phyloP scores from a whole-genome alignment of 2,113 vertebrate genomes.

The Syngnathus scovelli region DNA sequence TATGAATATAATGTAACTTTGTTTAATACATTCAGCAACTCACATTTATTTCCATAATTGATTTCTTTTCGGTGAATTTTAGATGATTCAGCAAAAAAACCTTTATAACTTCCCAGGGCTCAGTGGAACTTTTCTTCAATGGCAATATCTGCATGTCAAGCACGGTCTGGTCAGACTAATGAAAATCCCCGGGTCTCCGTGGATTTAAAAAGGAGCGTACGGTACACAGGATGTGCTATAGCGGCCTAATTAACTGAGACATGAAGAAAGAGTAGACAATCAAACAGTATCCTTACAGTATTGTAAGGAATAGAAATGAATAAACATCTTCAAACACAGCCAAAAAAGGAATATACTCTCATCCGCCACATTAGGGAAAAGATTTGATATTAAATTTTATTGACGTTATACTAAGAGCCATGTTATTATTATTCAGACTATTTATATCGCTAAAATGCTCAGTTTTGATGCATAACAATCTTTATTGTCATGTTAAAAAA shows the following conservation, averaged over 20 bases:
- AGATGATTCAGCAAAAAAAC: background rate
- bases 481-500: background rate
- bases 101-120: background rate
- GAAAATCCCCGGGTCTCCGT: slow-evolving; percentile 43
- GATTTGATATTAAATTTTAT: background rate
- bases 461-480: too few relatives aligned
- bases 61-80: background rate
- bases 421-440: background rate
- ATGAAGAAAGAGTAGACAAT: slow-evolving; percentile 1
- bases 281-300: slow-evolving; percentile 8
- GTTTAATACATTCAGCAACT: background rate
- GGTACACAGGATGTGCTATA: slow-evolving; percentile 14
- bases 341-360: background rate
- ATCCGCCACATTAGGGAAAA: background rate
- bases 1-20: background rate
- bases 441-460: background rate
- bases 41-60: background rate
- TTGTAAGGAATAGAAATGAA: background rate
- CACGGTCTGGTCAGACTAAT: slow-evolving; percentile 29
- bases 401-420: background rate
- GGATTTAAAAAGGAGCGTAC: slow-evolving; percentile 4
- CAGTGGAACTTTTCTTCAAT: background rate
- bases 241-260: slow-evolving; percentile 19
- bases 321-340: background rate
- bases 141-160: slow-evolving; percentile 21